Evolutionary conservation across 2,113 vertebrate species (phyloP), one percentile per base, ranked within the genome.

Genomic region (Falco punctatus): DNA sequence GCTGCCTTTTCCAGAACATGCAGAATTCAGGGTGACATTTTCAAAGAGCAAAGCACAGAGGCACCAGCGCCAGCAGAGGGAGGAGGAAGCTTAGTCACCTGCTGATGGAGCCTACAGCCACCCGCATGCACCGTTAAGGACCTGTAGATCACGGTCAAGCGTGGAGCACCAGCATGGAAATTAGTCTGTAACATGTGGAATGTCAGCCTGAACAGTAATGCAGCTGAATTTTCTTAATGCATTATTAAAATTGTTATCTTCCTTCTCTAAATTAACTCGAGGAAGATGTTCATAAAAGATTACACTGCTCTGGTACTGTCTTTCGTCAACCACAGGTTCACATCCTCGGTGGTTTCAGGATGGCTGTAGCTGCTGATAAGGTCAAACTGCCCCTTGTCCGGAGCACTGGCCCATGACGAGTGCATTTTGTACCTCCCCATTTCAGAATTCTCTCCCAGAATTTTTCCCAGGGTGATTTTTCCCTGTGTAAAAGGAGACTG

Each of bases 61-160:
- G 48, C 54, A 79, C 5, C 23, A 24, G 44, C 1, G 2, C 15
- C 1, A 6, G 49, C 64, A 88, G 59, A 8, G 48, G 19, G 27
- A n/a, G 38, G 35, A 61, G 52, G 28, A 13, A 2, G 5, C 1
- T 10, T 38, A 11, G 30, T 38, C 5, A 22, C 55, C 59, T 27
- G 38, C 61, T 62, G 80, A 13, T 10, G 58, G 30, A 83, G 6
- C 59, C 59, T 13, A 7, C 48, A 26, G 69, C 42, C 62, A 7
- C 8, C 21, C 2, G 3, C 70, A 5, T 20, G 2, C 6, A 12
- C 30, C 22, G 8, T 7, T 13, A 2, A 4, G 33, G 44, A 22
- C 11, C 33, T 9, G 21, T 5, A 35, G 52, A 8, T 21, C 21
- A 2, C 0, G 0, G n/a, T 0, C 20, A 1, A 38, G 44, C 1